A percentile compares a stretch with the other conserved stretches of the same genome.
Evolutionary conservation across 2,113 vertebrate species (phyloP).

Genomic region (Notarius quadriscutis): DNA sequence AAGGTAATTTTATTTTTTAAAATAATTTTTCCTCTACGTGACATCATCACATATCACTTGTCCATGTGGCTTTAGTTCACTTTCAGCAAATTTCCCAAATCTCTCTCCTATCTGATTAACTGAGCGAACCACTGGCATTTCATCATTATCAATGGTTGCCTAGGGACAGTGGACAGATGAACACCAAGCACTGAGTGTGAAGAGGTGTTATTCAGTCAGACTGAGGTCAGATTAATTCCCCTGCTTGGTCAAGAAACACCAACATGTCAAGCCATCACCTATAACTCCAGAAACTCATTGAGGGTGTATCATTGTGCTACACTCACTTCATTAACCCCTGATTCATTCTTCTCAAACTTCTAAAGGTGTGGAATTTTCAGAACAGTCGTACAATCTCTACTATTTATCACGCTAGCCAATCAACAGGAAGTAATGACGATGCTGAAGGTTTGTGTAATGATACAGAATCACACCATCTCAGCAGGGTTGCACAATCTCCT

Average conservation of each 20-base stretch:
- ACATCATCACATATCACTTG: background rate
- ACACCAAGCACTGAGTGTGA: slow-evolving; percentile 6
- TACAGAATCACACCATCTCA: background rate
- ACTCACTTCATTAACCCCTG: slow-evolving; percentile 12
- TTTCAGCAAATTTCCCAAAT: background rate
- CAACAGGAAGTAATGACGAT: background rate
- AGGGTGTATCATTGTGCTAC: slow-evolving; percentile 4
- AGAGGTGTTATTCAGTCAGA: slow-evolving; percentile 3
- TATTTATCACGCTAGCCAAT: background rate
- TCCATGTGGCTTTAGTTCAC: background rate
- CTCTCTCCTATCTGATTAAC: slow-evolving; percentile 26
- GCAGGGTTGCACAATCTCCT: background rate
- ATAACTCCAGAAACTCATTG: slow-evolving; percentile 1
- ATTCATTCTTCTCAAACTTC: slow-evolving; percentile 5
- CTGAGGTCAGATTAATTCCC: slow-evolving; percentile 29
- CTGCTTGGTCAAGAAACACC: slow-evolving; percentile 33
- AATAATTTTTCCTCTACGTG: background rate
- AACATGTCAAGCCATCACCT: background rate
- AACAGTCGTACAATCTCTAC: background rate
- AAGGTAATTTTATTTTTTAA: background rate
- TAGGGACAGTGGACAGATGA: slow-evolving; percentile 24
- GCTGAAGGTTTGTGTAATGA: background rate
- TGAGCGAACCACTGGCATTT: slow-evolving; percentile 22
- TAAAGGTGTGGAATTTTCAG: background rate
- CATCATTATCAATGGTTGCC: slow-evolving; percentile 45